Percentiles rank a stretch among this genome's conserved stretches.
Evolutionary conservation across 2,113 vertebrate species (phyloP).

Genomic region (Rhinolophus ferrumequinum): DNA sequence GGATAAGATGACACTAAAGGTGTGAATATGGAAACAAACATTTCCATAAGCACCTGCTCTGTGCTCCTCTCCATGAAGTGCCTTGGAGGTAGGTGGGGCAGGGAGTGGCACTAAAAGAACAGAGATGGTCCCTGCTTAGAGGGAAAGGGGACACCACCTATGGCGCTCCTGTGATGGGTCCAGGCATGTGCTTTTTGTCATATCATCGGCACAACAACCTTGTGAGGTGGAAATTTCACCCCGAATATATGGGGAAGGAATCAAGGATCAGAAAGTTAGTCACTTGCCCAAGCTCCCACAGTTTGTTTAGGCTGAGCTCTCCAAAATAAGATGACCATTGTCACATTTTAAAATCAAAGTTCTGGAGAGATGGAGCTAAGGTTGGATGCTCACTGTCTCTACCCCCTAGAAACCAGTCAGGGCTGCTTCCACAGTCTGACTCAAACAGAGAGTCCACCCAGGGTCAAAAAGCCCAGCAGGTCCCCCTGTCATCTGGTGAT

Average conservation of each 20-base stretch:
- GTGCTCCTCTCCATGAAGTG: not conserved
- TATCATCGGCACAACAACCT: too few relatives aligned
- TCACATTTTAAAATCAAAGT: not conserved
- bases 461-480: not conserved
- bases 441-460: not conserved
- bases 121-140: not conserved
- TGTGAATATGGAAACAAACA: not conserved
- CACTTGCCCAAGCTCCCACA: not conserved
- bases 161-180: rapidly evolving
- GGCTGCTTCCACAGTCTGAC: not conserved
- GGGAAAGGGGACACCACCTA: not conserved
- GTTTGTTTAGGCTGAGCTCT: not conserved
- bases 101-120: not conserved
- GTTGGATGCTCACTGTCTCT: not conserved
- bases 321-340: not conserved
- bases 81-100: not conserved
- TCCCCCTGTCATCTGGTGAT: not conserved
- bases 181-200: not conserved
- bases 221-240: not conserved
- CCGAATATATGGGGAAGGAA: not conserved
- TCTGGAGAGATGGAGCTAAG: not conserved
- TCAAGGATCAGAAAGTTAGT: not conserved
- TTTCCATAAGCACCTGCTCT: not conserved
- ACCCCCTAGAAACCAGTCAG: not conserved
- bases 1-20: not conserved